Base-by-base conservation (phyloP, 2,113 vertebrate genomes). In the Ochotona princeps region DNA sequence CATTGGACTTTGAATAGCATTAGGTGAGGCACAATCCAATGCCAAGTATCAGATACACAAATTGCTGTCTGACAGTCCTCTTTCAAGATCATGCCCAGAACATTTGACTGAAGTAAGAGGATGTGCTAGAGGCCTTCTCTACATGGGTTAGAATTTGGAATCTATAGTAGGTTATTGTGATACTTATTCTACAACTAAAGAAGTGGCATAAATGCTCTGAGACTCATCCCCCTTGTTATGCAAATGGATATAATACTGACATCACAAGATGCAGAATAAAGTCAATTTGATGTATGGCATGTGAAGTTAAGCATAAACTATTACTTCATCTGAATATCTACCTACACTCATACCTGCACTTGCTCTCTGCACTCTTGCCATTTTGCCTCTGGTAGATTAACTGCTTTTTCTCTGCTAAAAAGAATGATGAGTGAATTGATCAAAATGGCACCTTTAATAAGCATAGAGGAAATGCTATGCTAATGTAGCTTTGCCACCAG, bases 401-500 rank as follows among this genome's bases (percentile, higher is more conserved):
- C 70, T 75, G 67, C 60, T 83, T 89, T 57, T 20, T 13, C 57
- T 87, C 32, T 91, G 76, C 87, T 87, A 18, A 86, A 87, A 23
- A 73, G n/a, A 65, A 91, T n/a, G 70, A 85, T 90, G 82, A 96
- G 91, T 32, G 81, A 96, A 75, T 78, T 90, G 47, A 21, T 88
- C 90, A 91, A 69, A 86, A 90, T 65, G 75, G 84, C 66, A 93
- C 74, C 32, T 94, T 95, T 74, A 44, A 70, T 83, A 93, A 94
- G 88, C 79, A 80, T 23, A 90, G 47, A 83, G 85, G n/a, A 94
- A 93, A 92, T 73, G 72, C n/a, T 87, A 49, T 72, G 60, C 70
- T 95, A 91, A 85, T 85, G 69, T 14, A 85, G 74, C 67, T 83
- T 92, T 17, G 28, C 63, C 88, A 94, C 61, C 92, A 93, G 67